Conservation (phyloP, 2,113 vertebrate species). For the Microcebus lehilahytsara region DNA sequence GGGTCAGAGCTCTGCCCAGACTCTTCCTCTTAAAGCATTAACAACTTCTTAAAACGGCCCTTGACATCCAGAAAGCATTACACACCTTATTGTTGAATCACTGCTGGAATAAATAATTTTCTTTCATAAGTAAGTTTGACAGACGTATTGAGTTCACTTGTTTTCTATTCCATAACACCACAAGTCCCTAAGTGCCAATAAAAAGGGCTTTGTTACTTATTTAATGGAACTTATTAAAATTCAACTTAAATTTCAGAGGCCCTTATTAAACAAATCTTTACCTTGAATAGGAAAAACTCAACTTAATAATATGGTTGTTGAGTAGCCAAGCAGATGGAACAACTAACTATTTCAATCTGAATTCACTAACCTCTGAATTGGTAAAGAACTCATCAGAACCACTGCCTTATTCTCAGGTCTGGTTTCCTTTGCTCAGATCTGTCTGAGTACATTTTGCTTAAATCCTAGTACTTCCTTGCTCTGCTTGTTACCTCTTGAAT, state of each 20-base stretch:
- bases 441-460: neutral
- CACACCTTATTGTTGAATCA: conserved; percentile 59
- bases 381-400: neutral
- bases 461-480: neutral
- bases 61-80: conserved; percentile 1
- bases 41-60: neutral
- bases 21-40: neutral
- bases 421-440: neutral
- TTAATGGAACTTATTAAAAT: conserved; percentile 37
- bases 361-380: neutral
- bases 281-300: neutral
- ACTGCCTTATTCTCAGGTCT: neutral
- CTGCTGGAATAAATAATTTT: conserved; percentile 50
- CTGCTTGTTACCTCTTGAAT: neutral
- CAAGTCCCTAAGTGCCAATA: neutral
- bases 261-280: neutral
- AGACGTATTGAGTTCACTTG: neutral
- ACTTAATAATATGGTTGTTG: neutral
- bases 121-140: conserved; percentile 34
- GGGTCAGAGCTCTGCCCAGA: neutral
- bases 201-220: conserved; percentile 5
- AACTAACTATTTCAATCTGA: neutral
- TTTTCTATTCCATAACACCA: conserved; percentile 60
- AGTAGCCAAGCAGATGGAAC: neutral
- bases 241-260: conserved; percentile 21